Evolutionary conservation across 2,888 invertebrate genomes (phyloP), one percentile per base, ranked within the genome.

Genomic region (Synergus laeviventris): DNA sequence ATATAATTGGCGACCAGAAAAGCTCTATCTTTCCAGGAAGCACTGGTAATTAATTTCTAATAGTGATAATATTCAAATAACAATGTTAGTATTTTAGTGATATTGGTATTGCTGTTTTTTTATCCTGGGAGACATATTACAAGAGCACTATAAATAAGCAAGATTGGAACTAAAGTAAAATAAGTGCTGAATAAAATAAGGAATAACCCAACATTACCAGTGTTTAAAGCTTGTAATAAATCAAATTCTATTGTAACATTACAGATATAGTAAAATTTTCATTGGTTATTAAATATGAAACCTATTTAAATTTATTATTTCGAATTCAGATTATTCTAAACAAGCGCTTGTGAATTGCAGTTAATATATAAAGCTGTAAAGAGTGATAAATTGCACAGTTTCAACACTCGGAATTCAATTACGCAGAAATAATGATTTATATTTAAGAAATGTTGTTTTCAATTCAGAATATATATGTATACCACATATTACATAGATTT

Each of bases 131-230:
- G 7, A 18, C 18, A 18, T 18, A 60, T 31, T 38, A n/a, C 11
- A 62, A 4, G 18, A 62, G 62, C 11, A 18, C 31, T 60, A 24
- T 60, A 60, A 39, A 45, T 45, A 45, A 45, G n/a, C 1, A 45
- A 45, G 16, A 45, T 45, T 45, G 16, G 16, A 45, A 7, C 45
- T 45, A 14, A 38, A 12, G 42, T 42, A 7, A 45, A 16, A 45
- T 64, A 64, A 64, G 64, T 64, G 64, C 21, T 4, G 21, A 64
- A 64, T 64, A 64, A 64, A 64, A 64, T 42, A 64, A 64, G 64
- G 21, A 64, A 64, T 21, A 42, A 21, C 64, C 16, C 42, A 39
- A 42, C 42, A 64, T 64, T 42, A 42, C 21, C 39, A 39, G 38
- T 42, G 42, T 64, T 64, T 21, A 64, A 42, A 64, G 64, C 21